phyloP scores from a whole-genome alignment of 2,113 vertebrate species.

The Mohoua ochrocephala region DNA sequence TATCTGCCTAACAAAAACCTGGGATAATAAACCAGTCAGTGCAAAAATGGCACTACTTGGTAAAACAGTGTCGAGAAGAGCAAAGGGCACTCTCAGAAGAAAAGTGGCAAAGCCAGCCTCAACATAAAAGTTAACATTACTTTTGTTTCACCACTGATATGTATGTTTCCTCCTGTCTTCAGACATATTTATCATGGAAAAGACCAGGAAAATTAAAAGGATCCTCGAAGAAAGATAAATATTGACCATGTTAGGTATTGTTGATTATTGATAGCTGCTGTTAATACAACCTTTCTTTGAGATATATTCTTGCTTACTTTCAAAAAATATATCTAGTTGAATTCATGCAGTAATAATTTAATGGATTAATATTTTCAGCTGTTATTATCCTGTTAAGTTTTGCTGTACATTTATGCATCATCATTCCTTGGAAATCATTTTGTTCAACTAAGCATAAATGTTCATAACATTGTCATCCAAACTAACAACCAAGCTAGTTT shows the following conservation, averaged over 20 bases:
- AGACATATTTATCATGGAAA: not conserved
- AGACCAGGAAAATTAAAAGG: not conserved
- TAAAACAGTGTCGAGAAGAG: not conserved
- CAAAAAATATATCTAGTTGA: not conserved
- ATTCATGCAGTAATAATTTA: not conserved
- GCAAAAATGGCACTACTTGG: not conserved
- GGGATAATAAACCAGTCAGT: not conserved
- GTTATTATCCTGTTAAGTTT: not conserved
- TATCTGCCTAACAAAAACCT: not conserved
- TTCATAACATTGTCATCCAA: not conserved
- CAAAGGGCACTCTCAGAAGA: not conserved
- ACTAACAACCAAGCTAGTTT: not conserved
- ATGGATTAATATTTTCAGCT: not conserved
- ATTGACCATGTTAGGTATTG: not conserved
- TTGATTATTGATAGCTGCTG: not conserved
- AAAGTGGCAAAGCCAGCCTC: not conserved
- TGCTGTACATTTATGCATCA: not conserved
- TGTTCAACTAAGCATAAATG: not conserved
- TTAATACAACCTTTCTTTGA: not conserved
- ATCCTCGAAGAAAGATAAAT: not conserved
- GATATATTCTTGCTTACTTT: not conserved
- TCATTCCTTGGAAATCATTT: not conserved
- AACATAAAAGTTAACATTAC: not conserved
- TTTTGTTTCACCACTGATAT: not conserved
- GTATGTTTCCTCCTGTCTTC: not conserved